Base-by-base conservation (phyloP, 2,888 invertebrate species). In the Lucinisca nassula region DNA sequence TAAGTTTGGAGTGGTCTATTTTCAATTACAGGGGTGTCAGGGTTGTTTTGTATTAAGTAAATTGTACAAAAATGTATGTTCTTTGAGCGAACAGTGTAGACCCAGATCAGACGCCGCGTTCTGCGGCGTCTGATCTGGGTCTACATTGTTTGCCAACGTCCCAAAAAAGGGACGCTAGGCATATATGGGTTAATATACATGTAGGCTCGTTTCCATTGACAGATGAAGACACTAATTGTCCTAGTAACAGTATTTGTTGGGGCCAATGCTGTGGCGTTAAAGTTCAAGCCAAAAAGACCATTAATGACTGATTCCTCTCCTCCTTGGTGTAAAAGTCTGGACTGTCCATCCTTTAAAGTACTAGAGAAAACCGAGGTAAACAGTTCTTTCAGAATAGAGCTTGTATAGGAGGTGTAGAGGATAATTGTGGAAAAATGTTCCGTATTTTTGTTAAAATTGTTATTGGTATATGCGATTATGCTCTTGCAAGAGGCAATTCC, bases 271-370 rank as follows among this genome's bases (percentile, higher is more conserved):
- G n/a, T 55, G 4, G 4, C 12, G 14, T n/a, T 55, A 21, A 14
- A 21, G n/a, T 55, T 55, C n/a, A 55, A 21, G 21, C 55, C 55
- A 4, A 4, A 14, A 4, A 55, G 55, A 4, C 4, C 4, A 21
- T 4, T 4, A 17, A 21, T 14, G 12, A 4, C 12, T 21, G 55
- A n/a, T 4, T 17, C 12, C n/a, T 55, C 82, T 0, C 91, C 89
- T 1, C 38, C 67, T 2, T 93, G 91, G 72, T 93, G 93, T 49
- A 89, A 92, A 61, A 70, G 79, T 8, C 70, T 93, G 27, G 91
- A 88, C 51, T 93, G 92, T 79, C 93, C 93, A 45, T n/a, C 76
- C 2, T 93, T 81, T 51, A 84, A 17, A 27, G 90, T 91, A 0
- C 30, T 92, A 0, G 70, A 90, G 37, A 84, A 38, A 21, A 82